These are phyloP conservation scores for Lipophrys pholis DNA, from an alignment of 2,113 vertebrate genomes.

Conservation along the genomic window DNA sequence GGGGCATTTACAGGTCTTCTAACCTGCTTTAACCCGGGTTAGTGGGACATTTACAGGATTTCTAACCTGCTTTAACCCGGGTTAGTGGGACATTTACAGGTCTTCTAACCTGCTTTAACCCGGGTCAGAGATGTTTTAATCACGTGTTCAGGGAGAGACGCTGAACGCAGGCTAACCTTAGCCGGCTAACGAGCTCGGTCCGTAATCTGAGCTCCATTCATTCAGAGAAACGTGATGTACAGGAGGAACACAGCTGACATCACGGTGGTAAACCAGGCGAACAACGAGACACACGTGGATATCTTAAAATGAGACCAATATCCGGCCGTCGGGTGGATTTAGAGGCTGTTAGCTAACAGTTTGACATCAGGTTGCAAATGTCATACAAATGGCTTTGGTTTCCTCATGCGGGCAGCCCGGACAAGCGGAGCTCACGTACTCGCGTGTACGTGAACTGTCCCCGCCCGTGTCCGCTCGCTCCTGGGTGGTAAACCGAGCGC, in stretches of 20 bases:
- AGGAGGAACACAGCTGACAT: background rate
- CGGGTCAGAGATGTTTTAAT: background rate
- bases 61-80: too few species aligned
- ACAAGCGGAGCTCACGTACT: background rate
- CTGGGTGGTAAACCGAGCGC: constrained; percentile 18
- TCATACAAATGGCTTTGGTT: background rate
- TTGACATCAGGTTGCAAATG: background rate
- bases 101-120: too few species aligned
- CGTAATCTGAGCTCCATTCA: constrained; percentile 41
- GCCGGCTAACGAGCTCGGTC: constrained; percentile 23
- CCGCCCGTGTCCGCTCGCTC: background rate
- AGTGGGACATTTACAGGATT: too few species aligned
- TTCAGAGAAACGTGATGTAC: constrained; percentile 1
- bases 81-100: too few species aligned
- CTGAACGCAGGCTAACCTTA: constrained; percentile 33
- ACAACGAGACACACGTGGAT: too few species aligned
- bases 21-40: too few species aligned
- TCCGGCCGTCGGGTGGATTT: fast-evolving
- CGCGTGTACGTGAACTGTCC: background rate
- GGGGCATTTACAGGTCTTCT: too few species aligned
- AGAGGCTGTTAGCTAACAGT: background rate
- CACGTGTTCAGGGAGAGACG: too few species aligned
- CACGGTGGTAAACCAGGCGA: background rate
- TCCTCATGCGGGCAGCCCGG: fast-evolving
- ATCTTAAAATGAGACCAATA: too few species aligned